These are phyloP conservation scores for Drosophila nikananu DNA, from an alignment of 1,140 invertebrate genomes.

Conservation along the genomic window DNA sequence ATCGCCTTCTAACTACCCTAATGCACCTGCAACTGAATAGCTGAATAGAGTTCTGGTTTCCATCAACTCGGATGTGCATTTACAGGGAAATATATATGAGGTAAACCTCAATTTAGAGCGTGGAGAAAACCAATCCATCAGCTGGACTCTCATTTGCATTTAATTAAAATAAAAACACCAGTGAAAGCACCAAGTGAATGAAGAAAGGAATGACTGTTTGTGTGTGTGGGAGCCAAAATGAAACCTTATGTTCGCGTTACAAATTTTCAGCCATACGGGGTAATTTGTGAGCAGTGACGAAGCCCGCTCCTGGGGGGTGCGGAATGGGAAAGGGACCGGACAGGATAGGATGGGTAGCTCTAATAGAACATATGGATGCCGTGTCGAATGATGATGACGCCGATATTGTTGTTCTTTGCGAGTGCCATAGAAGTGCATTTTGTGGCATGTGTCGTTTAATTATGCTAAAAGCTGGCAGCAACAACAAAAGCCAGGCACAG, in stretches of 20 bases:
- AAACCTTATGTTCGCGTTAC: conserved; percentile 72
- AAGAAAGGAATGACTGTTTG: background rate
- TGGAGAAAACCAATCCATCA: conserved; percentile 67
- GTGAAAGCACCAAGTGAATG: background rate
- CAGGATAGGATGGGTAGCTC: conserved; percentile 10
- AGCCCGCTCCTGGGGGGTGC: conserved; percentile 1
- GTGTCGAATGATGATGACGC: conserved; percentile 60
- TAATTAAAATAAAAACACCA: conserved; percentile 25
- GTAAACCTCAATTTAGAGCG: conserved; percentile 44
- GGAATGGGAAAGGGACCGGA: background rate
- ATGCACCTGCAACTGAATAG: conserved; percentile 16
- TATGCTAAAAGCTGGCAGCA: conserved; percentile 82
- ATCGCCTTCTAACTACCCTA: conserved; percentile 18
- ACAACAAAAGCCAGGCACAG: conserved; percentile 45
- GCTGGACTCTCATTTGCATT: conserved; percentile 68
- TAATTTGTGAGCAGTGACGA: conserved; percentile 44
- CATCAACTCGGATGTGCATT: conserved; percentile 51
- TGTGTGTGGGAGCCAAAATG: conserved; percentile 41
- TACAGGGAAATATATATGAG: conserved; percentile 1
- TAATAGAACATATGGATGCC: conserved; percentile 82
- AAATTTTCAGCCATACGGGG: conserved; percentile 62
- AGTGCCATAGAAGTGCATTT: conserved; percentile 81
- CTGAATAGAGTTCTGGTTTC: conserved; percentile 20
- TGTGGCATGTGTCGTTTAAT: conserved; percentile 85
- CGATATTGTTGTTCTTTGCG: conserved; percentile 27